phyloP scores from a whole-genome alignment of 2,113 vertebrate species.

The Prochilodus magdalenae region DNA sequence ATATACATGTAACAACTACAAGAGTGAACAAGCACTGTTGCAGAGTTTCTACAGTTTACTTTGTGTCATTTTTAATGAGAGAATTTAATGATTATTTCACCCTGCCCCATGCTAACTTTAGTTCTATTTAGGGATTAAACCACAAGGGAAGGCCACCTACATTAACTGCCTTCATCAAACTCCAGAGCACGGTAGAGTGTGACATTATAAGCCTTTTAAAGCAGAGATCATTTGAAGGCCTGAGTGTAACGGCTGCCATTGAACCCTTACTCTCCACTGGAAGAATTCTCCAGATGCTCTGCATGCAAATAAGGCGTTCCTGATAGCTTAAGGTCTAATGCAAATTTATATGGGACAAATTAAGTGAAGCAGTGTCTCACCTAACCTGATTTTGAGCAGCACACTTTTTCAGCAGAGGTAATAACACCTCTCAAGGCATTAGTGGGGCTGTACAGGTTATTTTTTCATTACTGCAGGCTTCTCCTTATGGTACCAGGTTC shows the following conservation, averaged over 20 bases:
- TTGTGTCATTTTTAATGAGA: background rate
- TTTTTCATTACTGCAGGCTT: conserved; percentile 35
- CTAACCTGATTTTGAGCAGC: conserved; percentile 54
- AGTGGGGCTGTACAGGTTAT: conserved; percentile 53
- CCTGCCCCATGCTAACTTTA: background rate
- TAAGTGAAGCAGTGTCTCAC: conserved; percentile 49
- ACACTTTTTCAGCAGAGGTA: conserved; percentile 40
- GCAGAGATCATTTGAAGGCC: conserved; percentile 59
- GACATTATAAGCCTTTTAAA: conserved; percentile 64
- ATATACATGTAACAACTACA: too few species aligned
- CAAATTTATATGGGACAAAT: conserved; percentile 63
- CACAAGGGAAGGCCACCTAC: conserved; percentile 5
- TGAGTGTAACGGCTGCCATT: conserved; percentile 52
- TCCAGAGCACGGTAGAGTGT: conserved; percentile 52
- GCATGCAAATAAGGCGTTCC: conserved; percentile 68
- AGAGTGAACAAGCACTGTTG: background rate
- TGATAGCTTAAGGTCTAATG: conserved; percentile 66
- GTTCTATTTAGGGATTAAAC: conserved; percentile 63
- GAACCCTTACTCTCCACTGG: conserved; percentile 41
- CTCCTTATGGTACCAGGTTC: background rate
- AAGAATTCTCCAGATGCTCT: conserved; percentile 61
- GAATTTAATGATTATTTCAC: conserved; percentile 3
- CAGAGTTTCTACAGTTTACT: background rate
- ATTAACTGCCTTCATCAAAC: conserved; percentile 52
- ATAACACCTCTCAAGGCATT: conserved; percentile 54